These are phyloP conservation scores for Pygocentrus nattereri DNA, from an alignment of 2,797 vertebrate genomes.

Conservation along the genomic window DNA sequence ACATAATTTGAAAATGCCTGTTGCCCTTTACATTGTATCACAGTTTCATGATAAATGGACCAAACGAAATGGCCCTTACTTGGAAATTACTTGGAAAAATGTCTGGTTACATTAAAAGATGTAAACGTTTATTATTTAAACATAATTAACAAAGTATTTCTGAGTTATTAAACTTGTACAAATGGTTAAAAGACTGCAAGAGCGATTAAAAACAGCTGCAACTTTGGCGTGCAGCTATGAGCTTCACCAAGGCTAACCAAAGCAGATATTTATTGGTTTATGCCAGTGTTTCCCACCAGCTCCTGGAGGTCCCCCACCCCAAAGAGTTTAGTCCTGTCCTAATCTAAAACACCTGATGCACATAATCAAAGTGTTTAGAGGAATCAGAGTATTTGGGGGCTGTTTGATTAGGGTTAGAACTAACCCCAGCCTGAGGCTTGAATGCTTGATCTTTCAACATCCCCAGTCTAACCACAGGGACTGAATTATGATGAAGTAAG, in stretches of 20 bases:
- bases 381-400: neutral
- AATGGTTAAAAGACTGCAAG: too few species aligned
- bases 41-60: too few species aligned
- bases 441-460: neutral
- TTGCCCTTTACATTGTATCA: too few species aligned
- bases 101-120: too few species aligned
- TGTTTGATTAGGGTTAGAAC: constrained; percentile 3
- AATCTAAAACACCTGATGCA: constrained; percentile 17
- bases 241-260: neutral
- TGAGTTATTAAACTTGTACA: neutral
- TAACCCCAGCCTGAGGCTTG: neutral
- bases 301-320: neutral
- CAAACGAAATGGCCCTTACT: too few species aligned
- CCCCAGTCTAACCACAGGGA: neutral
- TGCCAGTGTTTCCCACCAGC: neutral
- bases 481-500: neutral
- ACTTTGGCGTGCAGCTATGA: neutral
- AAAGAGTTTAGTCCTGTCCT: neutral
- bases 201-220: neutral
- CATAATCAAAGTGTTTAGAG: neutral
- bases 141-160: neutral
- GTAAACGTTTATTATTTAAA: neutral
- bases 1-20: too few species aligned
- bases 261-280: constrained; percentile 1
- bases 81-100: too few species aligned